phyloP scores from a whole-genome alignment of 2,113 vertebrate species.

The Cathartes aura region DNA sequence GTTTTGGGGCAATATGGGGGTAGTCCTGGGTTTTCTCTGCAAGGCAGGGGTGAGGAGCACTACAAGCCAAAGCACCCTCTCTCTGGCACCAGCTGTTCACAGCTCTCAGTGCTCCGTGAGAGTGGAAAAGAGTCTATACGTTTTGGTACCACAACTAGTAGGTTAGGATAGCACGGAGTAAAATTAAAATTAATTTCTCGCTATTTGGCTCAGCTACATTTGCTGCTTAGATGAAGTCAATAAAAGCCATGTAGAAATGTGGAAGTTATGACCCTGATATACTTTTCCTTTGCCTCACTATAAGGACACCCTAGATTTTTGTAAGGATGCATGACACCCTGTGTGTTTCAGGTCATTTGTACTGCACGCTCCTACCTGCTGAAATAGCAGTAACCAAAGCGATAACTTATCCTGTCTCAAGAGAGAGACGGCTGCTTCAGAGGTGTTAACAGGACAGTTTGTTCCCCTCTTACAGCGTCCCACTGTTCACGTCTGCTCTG shows the following conservation, averaged over 20 bases:
- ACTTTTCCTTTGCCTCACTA: neutral
- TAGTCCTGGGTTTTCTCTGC: neutral
- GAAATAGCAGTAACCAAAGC: neutral
- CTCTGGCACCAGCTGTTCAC: neutral
- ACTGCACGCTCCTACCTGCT: neutral
- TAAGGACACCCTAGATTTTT: neutral
- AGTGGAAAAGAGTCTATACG: neutral
- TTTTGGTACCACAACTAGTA: neutral
- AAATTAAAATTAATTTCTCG: neutral
- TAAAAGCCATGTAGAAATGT: neutral
- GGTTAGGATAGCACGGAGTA: rapidly evolving
- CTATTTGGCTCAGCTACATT: neutral
- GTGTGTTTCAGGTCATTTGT: neutral
- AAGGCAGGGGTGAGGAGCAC: neutral
- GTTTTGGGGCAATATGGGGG: neutral
- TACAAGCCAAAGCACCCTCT: neutral
- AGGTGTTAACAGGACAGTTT: neutral
- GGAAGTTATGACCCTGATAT: neutral
- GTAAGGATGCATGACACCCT: neutral
- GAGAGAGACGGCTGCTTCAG: neutral
- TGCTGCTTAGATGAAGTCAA: neutral
- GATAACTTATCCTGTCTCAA: neutral
- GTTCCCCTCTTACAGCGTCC: neutral
- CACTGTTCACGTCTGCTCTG: neutral
- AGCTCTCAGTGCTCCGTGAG: neutral